Evolutionary conservation across 1,140 invertebrate genomes (phyloP), one percentile per base, ranked within the genome.

Genomic region (Diuraphis noxia): DNA sequence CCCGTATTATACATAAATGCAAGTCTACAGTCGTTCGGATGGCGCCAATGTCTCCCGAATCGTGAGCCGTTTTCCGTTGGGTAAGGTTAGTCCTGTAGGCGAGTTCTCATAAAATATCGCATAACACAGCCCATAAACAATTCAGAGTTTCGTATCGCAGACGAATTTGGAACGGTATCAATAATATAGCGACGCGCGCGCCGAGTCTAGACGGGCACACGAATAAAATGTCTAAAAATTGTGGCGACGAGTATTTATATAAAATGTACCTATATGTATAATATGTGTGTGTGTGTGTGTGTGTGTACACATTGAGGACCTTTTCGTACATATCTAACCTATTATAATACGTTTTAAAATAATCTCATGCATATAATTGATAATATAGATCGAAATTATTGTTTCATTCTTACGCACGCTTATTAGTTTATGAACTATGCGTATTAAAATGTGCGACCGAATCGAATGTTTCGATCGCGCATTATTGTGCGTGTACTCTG

Each of bases 81-180:
- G 89, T 52, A 81, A 91, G 89, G 89, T 91, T 91, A 91, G 89
- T 91, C 34, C 21, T 91, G 13, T 81, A 72, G 43, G 13, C n/a
- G 43, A 86, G 13, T 38, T 25, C 34, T 52, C 43, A 86, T 86
- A 52, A 86, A 86, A 52, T 86, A 86, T 86, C 46, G 34, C 36
- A 52, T 49, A 86, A 52, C 10, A 86, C 34, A 46, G 85, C 46
- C 46, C 85, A 86, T 86, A 86, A 86, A 86, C 46, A 86, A 86
- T 86, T 52, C 34, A 38, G 34, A 38, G 85, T 86, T 86, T 86
- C 21, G 17, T 86, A 49, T 49, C 21, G 84, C 43, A 52, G 72
- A 90, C 77, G 72, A 49, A 91, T 91, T 91, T 91, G 89, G 77
- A 91, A 82, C 36, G n/a, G 89, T 91, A 49, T 82, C 89, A 91